Base-by-base conservation (phyloP, 2,888 invertebrate species). In the Podabrus alpinus region DNA sequence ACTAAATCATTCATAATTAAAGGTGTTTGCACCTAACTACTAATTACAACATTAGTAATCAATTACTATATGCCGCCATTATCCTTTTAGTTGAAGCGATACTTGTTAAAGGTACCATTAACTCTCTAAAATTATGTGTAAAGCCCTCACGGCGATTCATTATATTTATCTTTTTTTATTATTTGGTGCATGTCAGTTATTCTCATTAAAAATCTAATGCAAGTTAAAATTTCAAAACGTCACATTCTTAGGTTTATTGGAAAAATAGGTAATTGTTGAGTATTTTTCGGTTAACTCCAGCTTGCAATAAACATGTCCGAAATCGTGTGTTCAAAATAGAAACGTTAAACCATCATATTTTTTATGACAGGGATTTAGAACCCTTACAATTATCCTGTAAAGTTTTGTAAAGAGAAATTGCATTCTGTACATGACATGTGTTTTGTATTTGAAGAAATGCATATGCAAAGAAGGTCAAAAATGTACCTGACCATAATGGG, bases 11-110 rank as follows among this genome's bases (percentile, higher is more conserved):
- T 66, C 69, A 25, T 75, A 77, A 77, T 77, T 75, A 75, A 74
- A 72, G 74, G 75, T 72, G 77, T 77, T 77, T 77, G 69, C 72
- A 69, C 71, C 67, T 69, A 74, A 71, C 71, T 72, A 64, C 72
- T 74, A 77, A 77, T 77, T 77, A 77, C 66, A 72, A 72, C 77
- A 77, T 75, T 75, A 75, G 70, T 69, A 77, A 77, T 72, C 77
- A 77, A 77, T 77, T 77, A 77, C 72, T 61, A 69, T 70, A 71
- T 74, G 68, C 71, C 66, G 64, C 71, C 67, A 76, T 76, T 71
- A 76, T 70, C 71, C 66, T 64, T 64, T 68, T 71, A 72, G 73
- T 71, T 73, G 73, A 76, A 71, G 70, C 76, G 76, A 71, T 77
- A 70, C 73, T 73, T 76, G 71, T 73, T 71, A 71, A 67, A 29